Conservation (phyloP, 2,113 vertebrate genomes). For the sheep (Ovis aries) region ARS-UI_Ramb_v3.0 NC_056057.1:76771001-76771500, state of each 20-base stretch:
- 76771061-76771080: background rate
- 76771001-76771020: background rate
- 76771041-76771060: too few relatives aligned
- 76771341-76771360: background rate
- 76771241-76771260: background rate
- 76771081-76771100: rapidly evolving
- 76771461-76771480: background rate
- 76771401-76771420: background rate
- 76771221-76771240: too few relatives aligned
- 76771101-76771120: background rate
- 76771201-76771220: background rate
- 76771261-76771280: background rate
- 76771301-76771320: background rate
- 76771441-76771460: background rate
- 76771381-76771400: background rate
- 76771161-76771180: background rate
- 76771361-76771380: background rate
- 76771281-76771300: background rate
- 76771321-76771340: background rate
- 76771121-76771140: background rate
- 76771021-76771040: background rate
- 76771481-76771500: background rate
- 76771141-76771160: background rate
- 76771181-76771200: rapidly evolving
- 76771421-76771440: too few relatives aligned